Evolutionary conservation across 2,888 invertebrate genomes (phyloP).

Genomic region (Linnaemya vulpina): DNA sequence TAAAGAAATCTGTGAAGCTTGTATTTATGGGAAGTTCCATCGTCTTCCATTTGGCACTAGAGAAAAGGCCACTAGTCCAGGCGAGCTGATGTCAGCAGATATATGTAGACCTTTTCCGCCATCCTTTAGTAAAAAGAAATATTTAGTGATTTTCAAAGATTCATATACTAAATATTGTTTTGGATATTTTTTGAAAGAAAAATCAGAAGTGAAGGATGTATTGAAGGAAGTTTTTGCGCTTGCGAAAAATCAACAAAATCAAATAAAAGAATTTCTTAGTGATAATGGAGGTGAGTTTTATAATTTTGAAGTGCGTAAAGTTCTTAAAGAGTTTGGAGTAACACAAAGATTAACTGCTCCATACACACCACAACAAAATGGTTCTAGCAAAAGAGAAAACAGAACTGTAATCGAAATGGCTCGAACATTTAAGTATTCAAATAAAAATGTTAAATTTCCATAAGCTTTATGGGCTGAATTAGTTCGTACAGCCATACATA

Average conservation of each 20-base stretch:
- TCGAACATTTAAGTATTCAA: slow-evolving; percentile 29
- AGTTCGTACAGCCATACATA: too few species aligned
- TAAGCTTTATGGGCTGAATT: too few species aligned
- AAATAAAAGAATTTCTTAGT: slow-evolving; percentile 8
- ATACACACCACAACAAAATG: slow-evolving; percentile 12
- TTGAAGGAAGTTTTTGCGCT: slow-evolving; percentile 19
- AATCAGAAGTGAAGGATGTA: neutral
- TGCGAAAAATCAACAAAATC: slow-evolving; percentile 3
- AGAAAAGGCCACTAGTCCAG: slow-evolving; percentile 36
- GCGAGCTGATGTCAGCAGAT: slow-evolving; percentile 54
- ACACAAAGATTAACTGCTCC: slow-evolving; percentile 9
- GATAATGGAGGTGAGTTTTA: slow-evolving; percentile 29
- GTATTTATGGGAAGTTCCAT: slow-evolving; percentile 45
- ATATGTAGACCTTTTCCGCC: slow-evolving; percentile 9
- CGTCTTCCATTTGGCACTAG: slow-evolving; percentile 44
- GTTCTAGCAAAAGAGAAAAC: neutral
- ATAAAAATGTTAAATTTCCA: too few species aligned
- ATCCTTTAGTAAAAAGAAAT: slow-evolving; percentile 44
- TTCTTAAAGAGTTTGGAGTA: slow-evolving; percentile 1
- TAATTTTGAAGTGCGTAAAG: slow-evolving; percentile 42
- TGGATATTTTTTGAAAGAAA: neutral
- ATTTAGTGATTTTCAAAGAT: slow-evolving; percentile 57
- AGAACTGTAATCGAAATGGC: slow-evolving; percentile 47
- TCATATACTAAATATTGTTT: slow-evolving; percentile 14
- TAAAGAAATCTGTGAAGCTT: slow-evolving; percentile 6